These are phyloP conservation scores for Carassius carassius DNA, from an alignment of 2,113 vertebrate genomes.

Conservation along the genomic window DNA sequence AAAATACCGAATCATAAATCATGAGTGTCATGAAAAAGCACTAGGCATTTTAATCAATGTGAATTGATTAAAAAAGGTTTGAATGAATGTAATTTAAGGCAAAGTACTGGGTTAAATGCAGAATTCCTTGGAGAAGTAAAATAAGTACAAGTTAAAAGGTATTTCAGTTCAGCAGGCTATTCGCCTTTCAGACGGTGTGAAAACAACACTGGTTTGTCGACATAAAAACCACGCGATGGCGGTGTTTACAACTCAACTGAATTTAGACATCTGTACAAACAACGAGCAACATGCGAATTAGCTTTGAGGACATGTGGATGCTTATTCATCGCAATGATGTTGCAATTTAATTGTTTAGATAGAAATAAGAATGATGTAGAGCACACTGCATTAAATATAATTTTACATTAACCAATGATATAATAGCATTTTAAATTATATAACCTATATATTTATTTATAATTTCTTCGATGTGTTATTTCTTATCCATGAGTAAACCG, in stretches of 20 bases:
- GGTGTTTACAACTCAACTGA: slow-evolving; percentile 41
- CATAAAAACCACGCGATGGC: slow-evolving; percentile 51
- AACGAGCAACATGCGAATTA: background rate
- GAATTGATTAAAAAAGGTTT: background rate
- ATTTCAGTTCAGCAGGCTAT: background rate
- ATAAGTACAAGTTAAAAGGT: background rate
- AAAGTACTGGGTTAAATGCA: background rate
- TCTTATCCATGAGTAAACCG: slow-evolving; percentile 60
- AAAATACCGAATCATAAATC: too few species aligned
- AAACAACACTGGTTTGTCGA: background rate
- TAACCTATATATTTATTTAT: background rate
- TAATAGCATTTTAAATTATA: too few species aligned
- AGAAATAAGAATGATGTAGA: background rate
- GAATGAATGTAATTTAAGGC: background rate
- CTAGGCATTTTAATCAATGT: too few species aligned
- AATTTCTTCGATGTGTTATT: slow-evolving; percentile 7
- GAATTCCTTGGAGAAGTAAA: background rate
- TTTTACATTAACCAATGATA: background rate
- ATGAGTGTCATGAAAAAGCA: background rate
- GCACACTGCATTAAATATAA: background rate
- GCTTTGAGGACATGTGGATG: background rate
- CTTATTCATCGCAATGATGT: background rate
- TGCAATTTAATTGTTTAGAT: background rate
- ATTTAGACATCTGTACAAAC: slow-evolving; percentile 3
- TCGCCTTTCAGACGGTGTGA: background rate